phyloP scores from a whole-genome alignment of 1,140 invertebrate species.

The Heterodera carotae region DNA sequence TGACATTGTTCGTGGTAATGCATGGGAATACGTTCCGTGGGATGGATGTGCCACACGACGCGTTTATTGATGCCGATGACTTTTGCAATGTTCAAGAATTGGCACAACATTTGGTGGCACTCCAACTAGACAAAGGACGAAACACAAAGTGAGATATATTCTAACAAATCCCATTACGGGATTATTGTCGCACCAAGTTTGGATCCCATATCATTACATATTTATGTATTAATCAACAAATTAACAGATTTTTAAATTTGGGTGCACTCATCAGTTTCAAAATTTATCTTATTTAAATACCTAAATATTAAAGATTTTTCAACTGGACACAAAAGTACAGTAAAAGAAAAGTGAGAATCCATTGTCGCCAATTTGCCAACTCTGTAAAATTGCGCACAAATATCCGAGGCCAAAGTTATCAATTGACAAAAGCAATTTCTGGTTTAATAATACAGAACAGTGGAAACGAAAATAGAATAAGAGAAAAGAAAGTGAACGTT shows the following conservation, averaged over 20 bases:
- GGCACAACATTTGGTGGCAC: constrained; percentile 8
- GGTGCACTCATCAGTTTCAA: too few relatives aligned
- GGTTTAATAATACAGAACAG: background rate
- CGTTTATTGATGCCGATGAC: constrained; percentile 33
- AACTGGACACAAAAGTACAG: constrained; percentile 26
- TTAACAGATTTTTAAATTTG: too few relatives aligned
- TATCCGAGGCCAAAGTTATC: background rate
- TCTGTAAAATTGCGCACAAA: constrained; percentile 18
- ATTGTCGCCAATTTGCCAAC: constrained; percentile 5
- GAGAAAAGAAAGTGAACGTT: background rate
- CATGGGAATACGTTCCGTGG: constrained; percentile 6
- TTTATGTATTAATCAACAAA: too few relatives aligned
- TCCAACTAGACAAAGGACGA: constrained; percentile 20
- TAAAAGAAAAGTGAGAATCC: background rate
- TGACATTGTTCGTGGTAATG: constrained; percentile 25
- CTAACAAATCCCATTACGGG: background rate
- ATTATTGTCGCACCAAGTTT: too few relatives aligned
- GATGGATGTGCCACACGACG: constrained; percentile 16
- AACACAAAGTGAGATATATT: constrained; percentile 25
- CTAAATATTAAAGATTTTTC: constrained; percentile 9
- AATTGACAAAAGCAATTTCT: background rate
- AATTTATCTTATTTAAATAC: too few relatives aligned
- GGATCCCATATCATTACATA: too few relatives aligned
- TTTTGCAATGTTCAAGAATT: constrained; percentile 28
- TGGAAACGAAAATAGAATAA: background rate